Percentiles rank a stretch among this genome's conserved stretches.
Conservation (phyloP, 2,113 vertebrate species). For the Zapornia atra region DNA sequence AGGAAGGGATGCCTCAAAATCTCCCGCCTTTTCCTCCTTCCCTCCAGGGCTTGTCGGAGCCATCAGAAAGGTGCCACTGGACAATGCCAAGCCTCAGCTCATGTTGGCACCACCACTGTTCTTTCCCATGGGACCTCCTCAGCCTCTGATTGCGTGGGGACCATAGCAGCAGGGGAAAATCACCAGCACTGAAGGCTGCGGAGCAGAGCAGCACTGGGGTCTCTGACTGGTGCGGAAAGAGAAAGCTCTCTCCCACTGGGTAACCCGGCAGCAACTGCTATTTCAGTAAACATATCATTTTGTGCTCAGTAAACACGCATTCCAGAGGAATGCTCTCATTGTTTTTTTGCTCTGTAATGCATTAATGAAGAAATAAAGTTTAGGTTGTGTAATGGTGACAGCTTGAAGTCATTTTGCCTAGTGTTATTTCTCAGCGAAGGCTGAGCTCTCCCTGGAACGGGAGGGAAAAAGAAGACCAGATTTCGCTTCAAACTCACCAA, state of each 20-base stretch:
- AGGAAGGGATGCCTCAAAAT: background rate
- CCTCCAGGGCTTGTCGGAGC: background rate
- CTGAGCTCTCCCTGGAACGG: constrained; percentile 61
- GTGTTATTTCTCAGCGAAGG: constrained; percentile 72
- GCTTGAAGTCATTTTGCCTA: constrained; percentile 75
- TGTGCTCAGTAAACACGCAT: constrained; percentile 76
- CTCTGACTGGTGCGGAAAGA: constrained; percentile 48
- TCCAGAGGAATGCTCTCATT: constrained; percentile 76
- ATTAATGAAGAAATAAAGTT: constrained; percentile 78
- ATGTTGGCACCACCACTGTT: background rate
- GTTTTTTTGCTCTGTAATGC: constrained; percentile 75
- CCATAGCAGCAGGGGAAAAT: background rate
- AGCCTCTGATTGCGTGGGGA: background rate
- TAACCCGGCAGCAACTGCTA: constrained; percentile 76
- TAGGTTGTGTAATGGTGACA: constrained; percentile 77
- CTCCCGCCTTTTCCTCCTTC: background rate
- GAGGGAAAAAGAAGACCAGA: constrained; percentile 55
- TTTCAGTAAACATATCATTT: constrained; percentile 79
- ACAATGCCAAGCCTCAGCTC: background rate
- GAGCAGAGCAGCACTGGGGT: background rate
- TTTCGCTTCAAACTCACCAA: constrained; percentile 56
- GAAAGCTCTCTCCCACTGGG: constrained; percentile 75
- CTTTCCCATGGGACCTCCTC: background rate
- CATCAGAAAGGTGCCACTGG: background rate
- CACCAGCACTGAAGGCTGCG: fast-evolving